phyloP scores from a whole-genome alignment of 2,113 vertebrate species.

The Tachysurus vachellii region DNA sequence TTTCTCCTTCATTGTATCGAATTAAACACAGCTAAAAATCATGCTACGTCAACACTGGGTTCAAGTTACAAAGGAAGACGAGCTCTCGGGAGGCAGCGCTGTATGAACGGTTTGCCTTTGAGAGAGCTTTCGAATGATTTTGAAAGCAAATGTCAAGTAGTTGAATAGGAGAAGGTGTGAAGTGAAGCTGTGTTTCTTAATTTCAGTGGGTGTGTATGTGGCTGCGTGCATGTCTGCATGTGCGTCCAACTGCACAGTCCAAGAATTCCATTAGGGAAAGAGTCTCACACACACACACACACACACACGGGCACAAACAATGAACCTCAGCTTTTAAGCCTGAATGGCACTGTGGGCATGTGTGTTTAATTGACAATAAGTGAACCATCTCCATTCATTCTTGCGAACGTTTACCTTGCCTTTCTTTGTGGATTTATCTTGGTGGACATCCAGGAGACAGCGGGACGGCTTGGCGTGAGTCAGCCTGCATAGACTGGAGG shows the following conservation, averaged over 20 bases:
- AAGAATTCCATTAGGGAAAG: slow-evolving; percentile 27
- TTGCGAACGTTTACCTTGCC: slow-evolving; percentile 61
- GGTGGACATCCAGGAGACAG: slow-evolving; percentile 68
- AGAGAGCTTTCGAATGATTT: slow-evolving; percentile 49
- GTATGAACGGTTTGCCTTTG: slow-evolving; percentile 34
- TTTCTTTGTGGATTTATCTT: slow-evolving; percentile 68
- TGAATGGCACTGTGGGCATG: slow-evolving; percentile 28
- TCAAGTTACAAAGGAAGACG: background rate
- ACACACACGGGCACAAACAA: slow-evolving; percentile 9
- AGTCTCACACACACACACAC: background rate
- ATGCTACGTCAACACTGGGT: background rate
- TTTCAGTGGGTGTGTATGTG: slow-evolving; percentile 8
- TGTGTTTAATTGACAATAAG: slow-evolving; percentile 28
- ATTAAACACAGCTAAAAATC: background rate
- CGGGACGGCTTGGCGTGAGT: slow-evolving; percentile 63
- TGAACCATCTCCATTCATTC: slow-evolving; percentile 8
- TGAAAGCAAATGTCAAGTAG: slow-evolving; percentile 42
- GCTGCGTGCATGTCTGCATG: background rate
- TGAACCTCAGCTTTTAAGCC: slow-evolving; percentile 29
- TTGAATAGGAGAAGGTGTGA: slow-evolving; percentile 37
- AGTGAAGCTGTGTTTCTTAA: background rate
- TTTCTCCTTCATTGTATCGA: background rate
- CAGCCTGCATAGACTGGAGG: slow-evolving; percentile 56
- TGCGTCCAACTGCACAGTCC: slow-evolving; percentile 18
- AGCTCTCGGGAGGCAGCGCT: background rate